Conservation (phyloP, 2,888 invertebrate genomes). For the Patella depressa region DNA sequence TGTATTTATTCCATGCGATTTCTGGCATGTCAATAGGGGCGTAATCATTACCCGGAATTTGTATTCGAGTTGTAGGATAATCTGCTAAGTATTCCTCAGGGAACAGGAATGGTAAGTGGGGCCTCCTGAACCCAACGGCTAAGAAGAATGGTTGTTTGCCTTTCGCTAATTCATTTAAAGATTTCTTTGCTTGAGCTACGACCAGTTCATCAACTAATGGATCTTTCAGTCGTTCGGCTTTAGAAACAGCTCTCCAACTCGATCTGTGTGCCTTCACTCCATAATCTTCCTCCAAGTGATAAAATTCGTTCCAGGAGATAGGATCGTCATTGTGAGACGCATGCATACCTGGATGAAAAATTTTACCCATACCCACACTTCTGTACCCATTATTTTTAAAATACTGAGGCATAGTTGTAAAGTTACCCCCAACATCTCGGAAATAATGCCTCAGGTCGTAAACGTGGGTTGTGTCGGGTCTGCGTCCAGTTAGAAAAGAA, state of each 20-base stretch:
- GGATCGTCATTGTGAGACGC: conserved; percentile 13
- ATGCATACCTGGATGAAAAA: conserved; percentile 23
- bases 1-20: conserved; percentile 16
- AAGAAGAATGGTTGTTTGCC: conserved; percentile 42
- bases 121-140: conserved; percentile 45
- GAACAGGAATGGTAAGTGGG: conserved; percentile 43
- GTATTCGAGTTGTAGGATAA: conserved; percentile 31
- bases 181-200: conserved; percentile 25
- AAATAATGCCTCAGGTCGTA: conserved; percentile 39
- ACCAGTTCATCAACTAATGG: conserved; percentile 33
- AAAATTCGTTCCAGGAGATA: conserved; percentile 13
- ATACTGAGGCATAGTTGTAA: conserved; percentile 43
- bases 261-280: neutral
- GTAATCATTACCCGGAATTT: conserved; percentile 14
- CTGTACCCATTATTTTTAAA: conserved; percentile 41
- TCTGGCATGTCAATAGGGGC: conserved; percentile 16
- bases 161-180: conserved; percentile 23
- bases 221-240: conserved; percentile 27
- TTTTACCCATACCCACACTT: conserved; percentile 38
- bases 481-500: conserved; percentile 25
- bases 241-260: conserved; percentile 6
- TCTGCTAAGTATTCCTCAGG: conserved; percentile 33
- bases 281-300: neutral
- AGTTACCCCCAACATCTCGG: conserved; percentile 37
- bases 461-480: conserved; percentile 32